These are phyloP conservation scores for Pristis pectinata DNA, from an alignment of 2,797 vertebrate genomes.

Conservation along the genomic window DNA sequence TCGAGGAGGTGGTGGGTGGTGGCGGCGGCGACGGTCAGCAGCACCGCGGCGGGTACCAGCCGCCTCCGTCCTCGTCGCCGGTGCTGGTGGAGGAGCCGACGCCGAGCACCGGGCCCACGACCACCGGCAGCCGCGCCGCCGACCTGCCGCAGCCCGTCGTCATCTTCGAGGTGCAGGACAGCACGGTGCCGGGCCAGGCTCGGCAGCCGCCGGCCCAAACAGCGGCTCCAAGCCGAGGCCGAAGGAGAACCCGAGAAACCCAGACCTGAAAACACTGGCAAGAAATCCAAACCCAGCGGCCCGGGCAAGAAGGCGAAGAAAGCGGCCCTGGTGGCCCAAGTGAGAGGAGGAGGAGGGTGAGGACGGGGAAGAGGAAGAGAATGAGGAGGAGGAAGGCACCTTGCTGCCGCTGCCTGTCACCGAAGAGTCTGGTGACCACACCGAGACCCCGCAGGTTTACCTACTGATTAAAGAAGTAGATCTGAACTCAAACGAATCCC, in stretches of 20 bases:
- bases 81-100: not conserved
- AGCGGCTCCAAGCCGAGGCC: fast-evolving
- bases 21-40: not conserved
- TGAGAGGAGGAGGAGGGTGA: not conserved
- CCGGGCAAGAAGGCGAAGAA: not conserved
- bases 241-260: not conserved
- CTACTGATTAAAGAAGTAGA: not conserved
- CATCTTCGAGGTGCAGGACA: not conserved
- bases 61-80: not conserved
- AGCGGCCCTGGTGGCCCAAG: not conserved
- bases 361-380: not conserved
- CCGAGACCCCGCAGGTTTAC: not conserved
- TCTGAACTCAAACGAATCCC: not conserved
- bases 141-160: not conserved
- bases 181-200: not conserved
- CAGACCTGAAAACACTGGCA: not conserved
- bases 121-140: not conserved
- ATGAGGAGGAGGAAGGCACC: not conserved
- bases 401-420: not conserved
- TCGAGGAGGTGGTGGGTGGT: no score
- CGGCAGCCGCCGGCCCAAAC: not conserved
- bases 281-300: not conserved
- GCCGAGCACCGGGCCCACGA: no score
- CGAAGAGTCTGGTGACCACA: not conserved
- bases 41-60: not conserved